These are phyloP conservation scores for Diplolepis rosae DNA, from an alignment of 2,888 invertebrate genomes.

Conservation along the genomic window DNA sequence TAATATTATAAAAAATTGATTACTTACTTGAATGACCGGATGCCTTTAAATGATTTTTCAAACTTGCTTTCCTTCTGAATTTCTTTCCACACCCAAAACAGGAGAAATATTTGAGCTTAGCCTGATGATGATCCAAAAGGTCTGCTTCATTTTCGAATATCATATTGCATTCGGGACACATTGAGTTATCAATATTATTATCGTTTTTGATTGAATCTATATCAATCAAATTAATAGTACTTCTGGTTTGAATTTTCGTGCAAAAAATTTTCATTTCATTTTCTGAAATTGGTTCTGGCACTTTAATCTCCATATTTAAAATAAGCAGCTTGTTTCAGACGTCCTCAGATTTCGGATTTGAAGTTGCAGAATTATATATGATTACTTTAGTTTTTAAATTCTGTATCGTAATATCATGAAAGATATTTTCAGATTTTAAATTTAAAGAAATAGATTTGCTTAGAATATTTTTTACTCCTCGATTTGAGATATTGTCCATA, in stretches of 20 bases:
- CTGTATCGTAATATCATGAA: neutral
- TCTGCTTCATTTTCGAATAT: neutral
- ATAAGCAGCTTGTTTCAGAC: neutral
- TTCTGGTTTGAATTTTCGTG: neutral
- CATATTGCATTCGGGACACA: neutral
- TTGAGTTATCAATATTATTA: neutral
- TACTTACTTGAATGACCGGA: neutral
- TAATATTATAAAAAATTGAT: neutral
- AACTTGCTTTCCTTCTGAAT: neutral
- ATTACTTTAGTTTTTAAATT: neutral
- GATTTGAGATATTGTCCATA: neutral
- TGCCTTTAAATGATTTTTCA: neutral
- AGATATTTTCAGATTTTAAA: constrained; percentile 2
- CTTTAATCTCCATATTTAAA: neutral
- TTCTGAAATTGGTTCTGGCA: neutral
- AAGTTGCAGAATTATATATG: neutral
- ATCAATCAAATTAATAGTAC: neutral
- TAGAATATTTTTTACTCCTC: constrained; percentile 5
- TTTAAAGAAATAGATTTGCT: constrained; percentile 10
- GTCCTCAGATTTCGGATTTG: neutral
- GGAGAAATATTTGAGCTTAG: neutral
- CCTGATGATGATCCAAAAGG: constrained; percentile 1
- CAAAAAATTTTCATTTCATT: neutral
- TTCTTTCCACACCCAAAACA: neutral
- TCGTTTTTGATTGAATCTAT: neutral